Evolutionary conservation across 1,140 invertebrate species (phyloP), one percentile per base, ranked within the genome.

Genomic region (Ceratoteleas bidentatus): DNA sequence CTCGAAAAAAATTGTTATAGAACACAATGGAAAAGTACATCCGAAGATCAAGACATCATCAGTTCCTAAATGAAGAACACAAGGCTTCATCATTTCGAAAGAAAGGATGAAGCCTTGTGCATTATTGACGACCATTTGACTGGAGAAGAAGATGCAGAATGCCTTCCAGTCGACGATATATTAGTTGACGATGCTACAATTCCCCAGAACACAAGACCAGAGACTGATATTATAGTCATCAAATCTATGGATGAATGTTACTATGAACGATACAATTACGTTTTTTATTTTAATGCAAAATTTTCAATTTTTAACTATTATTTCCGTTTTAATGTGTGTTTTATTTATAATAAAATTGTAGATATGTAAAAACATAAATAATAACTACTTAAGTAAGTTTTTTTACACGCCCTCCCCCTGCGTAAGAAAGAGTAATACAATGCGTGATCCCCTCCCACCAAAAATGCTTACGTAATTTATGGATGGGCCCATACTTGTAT

Each of bases 11-110:
- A 68, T 33, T 15, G 15, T 56, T 47, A 45, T 13, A 32, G 38
- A 56, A 7, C 64, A 68, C 38, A 47, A 56, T 47, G 32, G 24
- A 47, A 56, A 56, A 47, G 15, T 54, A 16, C 62, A 54, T 54
- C 45, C 53, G 33, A 68, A 57, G 38, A 34, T 68, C 11, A 43
- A 53, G 13, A 38, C 62, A 36, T 52, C 34, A 38, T 52, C 47
- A 50, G 14, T 64, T 34, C 45, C 40, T 49, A 66, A 52, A 54
- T 8, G 62, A 53, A 54, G 34, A 11, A n/a, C 11, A 38, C 43
- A 66, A 40, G 0, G 54, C 36, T n/a, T n/a, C n/a, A 11, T 57
- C 0, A 57, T 57, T 57, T 57, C 54, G 33, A 57, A 13, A 57
- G 54, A 57, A 36, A 34, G 8, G 33, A 34, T 36, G 38, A 68